Evolutionary conservation across 2,797 vertebrate genomes (phyloP).

Genomic region (Diplodus puntazzo): DNA sequence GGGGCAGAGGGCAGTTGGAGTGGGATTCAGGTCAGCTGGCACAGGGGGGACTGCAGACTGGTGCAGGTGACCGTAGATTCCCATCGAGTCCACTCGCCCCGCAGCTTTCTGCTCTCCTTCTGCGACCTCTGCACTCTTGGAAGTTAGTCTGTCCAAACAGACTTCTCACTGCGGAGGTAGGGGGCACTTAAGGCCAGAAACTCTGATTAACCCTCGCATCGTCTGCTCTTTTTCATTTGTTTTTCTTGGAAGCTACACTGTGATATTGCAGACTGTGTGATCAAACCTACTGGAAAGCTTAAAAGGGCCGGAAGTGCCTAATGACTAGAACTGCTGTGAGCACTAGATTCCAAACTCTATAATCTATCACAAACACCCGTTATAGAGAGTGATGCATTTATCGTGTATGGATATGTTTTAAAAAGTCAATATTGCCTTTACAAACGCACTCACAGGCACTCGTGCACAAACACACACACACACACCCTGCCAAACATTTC

Average conservation of each 20-base stretch:
- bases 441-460: no score
- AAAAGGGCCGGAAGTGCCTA: no score
- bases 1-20: slow-evolving; percentile 79
- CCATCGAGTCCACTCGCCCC: slow-evolving; percentile 64
- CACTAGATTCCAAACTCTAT: no score
- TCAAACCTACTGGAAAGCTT: not conserved
- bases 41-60: slow-evolving; percentile 66
- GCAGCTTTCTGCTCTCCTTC: slow-evolving; percentile 60
- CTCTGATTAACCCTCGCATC: slow-evolving; percentile 16
- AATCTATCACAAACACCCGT: no score
- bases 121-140: slow-evolving; percentile 58
- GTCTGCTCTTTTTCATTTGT: not conserved
- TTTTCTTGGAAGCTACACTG: not conserved
- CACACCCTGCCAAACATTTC: no score
- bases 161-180: slow-evolving; percentile 21
- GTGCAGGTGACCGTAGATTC: slow-evolving; percentile 70
- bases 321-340: no score
- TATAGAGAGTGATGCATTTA: no score
- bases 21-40: slow-evolving; percentile 80
- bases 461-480: no score
- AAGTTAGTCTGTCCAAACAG: slow-evolving; percentile 48
- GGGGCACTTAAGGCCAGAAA: slow-evolving; percentile 19
- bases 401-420: no score
- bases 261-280: not conserved
- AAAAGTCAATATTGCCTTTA: no score